A percentile compares a stretch with the other conserved stretches of the same genome.
Conservation (phyloP, 2,113 vertebrate species). For the Hemicordylus capensis region DNA sequence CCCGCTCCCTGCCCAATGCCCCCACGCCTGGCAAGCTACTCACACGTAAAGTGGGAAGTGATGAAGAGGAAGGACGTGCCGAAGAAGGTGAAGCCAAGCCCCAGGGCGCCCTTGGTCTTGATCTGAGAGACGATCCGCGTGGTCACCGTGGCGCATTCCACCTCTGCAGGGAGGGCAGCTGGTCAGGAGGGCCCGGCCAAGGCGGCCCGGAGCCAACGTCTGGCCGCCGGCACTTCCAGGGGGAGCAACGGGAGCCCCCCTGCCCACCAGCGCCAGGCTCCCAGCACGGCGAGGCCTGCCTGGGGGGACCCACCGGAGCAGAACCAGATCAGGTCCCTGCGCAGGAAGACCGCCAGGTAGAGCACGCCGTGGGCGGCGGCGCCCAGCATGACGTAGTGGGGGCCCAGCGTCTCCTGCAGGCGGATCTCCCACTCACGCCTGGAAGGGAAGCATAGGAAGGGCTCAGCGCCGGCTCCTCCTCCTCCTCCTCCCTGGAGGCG, state of each 20-base stretch:
- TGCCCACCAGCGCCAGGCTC: too few relatives aligned
- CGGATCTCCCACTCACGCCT: constrained; percentile 96
- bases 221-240: not conserved
- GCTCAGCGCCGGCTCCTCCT: not conserved
- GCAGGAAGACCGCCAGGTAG: constrained; percentile 88
- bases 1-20: not conserved
- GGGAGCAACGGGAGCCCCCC: too few relatives aligned
- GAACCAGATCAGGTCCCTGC: constrained; percentile 98
- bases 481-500: too few relatives aligned
- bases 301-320: constrained; percentile 86
- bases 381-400: constrained; percentile 91
- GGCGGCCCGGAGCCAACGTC: not conserved
- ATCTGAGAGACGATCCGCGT: constrained; percentile 97
- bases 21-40: constrained; percentile 60
- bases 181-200: not conserved
- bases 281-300: too few relatives aligned
- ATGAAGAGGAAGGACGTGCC: constrained; percentile 98
- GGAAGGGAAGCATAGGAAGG: constrained; percentile 27
- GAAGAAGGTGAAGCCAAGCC: constrained; percentile 91
- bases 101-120: constrained; percentile 97
- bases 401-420: constrained; percentile 93
- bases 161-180: constrained; percentile 80
- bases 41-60: constrained; percentile 98
- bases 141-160: constrained; percentile 92
- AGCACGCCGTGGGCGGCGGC: constrained; percentile 90